These are phyloP conservation scores for Pristionchus maxplancki DNA, from an alignment of 2,888 invertebrate genomes.

Conservation along the genomic window DNA sequence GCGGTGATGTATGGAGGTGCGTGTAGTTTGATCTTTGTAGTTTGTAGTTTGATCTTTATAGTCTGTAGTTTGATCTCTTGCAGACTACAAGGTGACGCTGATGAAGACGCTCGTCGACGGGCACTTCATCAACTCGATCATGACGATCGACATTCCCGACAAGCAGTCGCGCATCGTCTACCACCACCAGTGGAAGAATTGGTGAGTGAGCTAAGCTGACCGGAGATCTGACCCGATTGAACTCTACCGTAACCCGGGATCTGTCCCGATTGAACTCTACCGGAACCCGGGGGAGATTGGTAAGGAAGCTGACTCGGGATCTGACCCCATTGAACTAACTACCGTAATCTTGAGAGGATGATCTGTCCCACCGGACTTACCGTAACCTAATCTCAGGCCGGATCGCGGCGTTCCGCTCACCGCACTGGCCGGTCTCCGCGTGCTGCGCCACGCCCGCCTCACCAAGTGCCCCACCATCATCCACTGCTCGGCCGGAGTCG, in stretches of 20 bases:
- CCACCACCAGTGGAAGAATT: slow-evolving; percentile 44
- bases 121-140: slow-evolving; percentile 33
- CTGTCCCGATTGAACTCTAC: no score
- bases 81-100: slow-evolving; percentile 36
- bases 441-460: slow-evolving; percentile 30
- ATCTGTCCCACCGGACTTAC: background rate
- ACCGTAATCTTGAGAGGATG: background rate
- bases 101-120: background rate
- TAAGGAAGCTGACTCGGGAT: background rate
- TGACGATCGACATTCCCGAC: background rate
- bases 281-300: no score
- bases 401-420: slow-evolving; percentile 41
- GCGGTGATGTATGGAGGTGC: slow-evolving; percentile 21
- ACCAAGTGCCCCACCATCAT: slow-evolving; percentile 37
- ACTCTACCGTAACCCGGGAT: background rate
- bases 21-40: background rate
- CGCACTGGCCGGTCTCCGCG: slow-evolving; percentile 13
- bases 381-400: slow-evolving; percentile 15
- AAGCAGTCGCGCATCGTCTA: slow-evolving; percentile 38
- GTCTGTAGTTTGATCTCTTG: slow-evolving; percentile 1
- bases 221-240: background rate
- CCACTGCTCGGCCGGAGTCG: slow-evolving; percentile 50
- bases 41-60: background rate
- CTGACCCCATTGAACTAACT: background rate
- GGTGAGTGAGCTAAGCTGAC: background rate